A percentile compares a stretch with the other conserved stretches of the same genome.
These are phyloP conservation scores for Philopotamus ludificatus DNA, from an alignment of 1,140 invertebrate species.

Conservation along the genomic window DNA sequence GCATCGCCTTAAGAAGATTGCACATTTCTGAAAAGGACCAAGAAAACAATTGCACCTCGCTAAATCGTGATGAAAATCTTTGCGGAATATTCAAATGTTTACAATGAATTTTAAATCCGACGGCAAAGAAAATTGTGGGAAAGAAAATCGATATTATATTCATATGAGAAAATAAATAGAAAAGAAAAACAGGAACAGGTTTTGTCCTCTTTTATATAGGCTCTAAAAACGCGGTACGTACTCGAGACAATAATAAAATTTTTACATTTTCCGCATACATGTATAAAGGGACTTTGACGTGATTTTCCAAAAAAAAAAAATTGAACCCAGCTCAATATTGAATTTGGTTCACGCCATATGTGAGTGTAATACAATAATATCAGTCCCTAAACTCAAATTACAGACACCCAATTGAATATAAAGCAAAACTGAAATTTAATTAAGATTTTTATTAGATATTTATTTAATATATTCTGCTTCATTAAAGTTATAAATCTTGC, in stretches of 20 bases:
- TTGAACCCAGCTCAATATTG: neutral
- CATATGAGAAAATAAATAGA: neutral
- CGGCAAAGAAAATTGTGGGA: neutral
- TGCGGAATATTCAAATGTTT: too few species aligned
- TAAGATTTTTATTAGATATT: too few species aligned
- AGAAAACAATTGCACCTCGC: too few species aligned
- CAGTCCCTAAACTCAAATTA: neutral
- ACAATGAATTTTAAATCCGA: too few species aligned
- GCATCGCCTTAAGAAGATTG: too few species aligned
- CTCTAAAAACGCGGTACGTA: neutral
- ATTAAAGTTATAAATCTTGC: too few species aligned
- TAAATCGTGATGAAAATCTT: too few species aligned
- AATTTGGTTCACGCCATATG: neutral
- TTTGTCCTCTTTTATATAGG: neutral
- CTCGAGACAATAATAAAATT: neutral
- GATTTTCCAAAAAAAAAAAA: too few species aligned
- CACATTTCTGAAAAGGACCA: too few species aligned
- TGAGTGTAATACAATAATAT: neutral
- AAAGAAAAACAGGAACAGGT: neutral
- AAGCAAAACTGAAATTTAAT: too few species aligned
- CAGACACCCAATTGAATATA: neutral
- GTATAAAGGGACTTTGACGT: neutral
- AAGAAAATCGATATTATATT: neutral
- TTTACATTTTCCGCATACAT: slow-evolving; percentile 3
- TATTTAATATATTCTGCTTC: too few species aligned